These are phyloP conservation scores for Nysson spinosus DNA, from an alignment of 2,888 invertebrate genomes.

Conservation along the genomic window DNA sequence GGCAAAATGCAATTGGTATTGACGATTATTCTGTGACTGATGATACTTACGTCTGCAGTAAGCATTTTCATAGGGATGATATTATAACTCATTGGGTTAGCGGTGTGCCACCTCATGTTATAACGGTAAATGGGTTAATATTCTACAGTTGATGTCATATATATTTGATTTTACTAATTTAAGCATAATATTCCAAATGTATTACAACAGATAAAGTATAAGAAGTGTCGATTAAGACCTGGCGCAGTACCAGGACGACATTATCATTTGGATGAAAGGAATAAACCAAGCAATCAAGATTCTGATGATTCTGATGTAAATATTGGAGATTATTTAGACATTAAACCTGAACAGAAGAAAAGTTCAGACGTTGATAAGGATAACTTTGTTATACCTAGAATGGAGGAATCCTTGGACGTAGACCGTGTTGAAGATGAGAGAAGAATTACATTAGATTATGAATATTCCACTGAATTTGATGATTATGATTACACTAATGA, in stretches of 20 bases:
- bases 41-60: constrained; percentile 73
- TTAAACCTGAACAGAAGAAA: constrained; percentile 1
- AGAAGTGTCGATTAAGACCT: constrained; percentile 69
- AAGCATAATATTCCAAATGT: neutral
- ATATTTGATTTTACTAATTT: neutral
- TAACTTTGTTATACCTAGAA: constrained; percentile 29
- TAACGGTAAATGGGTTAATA: constrained; percentile 70
- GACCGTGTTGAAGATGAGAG: constrained; percentile 10
- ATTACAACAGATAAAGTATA: constrained; percentile 66
- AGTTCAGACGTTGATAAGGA: neutral
- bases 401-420: constrained; percentile 17
- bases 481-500: constrained; percentile 25
- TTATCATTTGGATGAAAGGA: constrained; percentile 12
- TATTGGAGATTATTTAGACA: constrained; percentile 1
- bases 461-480: constrained; percentile 4
- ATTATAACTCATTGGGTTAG: constrained; percentile 75
- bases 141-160: too few relatives aligned
- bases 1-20: constrained; percentile 70
- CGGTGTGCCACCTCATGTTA: constrained; percentile 72
- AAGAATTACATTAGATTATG: neutral
- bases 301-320: constrained; percentile 10
- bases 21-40: constrained; percentile 69
- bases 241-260: constrained; percentile 65
- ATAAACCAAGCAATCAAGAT: neutral
- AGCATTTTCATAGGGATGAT: constrained; percentile 70